Conservation (phyloP, 2,888 invertebrate genomes). For the Phortica okadai region DNA sequence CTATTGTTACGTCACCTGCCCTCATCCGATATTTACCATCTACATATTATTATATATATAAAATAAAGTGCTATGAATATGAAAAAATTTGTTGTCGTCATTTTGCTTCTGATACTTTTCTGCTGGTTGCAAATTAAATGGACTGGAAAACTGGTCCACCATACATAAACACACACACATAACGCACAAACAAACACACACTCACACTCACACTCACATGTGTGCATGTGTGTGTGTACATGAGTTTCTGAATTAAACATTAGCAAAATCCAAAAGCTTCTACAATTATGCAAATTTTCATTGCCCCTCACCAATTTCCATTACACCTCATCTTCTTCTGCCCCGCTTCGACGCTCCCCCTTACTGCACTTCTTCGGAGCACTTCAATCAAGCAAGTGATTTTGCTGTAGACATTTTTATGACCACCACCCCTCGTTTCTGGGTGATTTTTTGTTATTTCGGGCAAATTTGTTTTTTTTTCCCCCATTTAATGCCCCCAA, state of each 20-base stretch:
- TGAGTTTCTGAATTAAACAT: conserved; percentile 60
- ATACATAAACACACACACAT: not conserved
- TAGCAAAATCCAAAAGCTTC: conserved; percentile 46
- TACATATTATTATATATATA: too few relatives aligned
- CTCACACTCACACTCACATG: conserved; percentile 21
- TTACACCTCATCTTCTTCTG: conserved; percentile 15
- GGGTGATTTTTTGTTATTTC: not conserved
- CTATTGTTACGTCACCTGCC: too few relatives aligned
- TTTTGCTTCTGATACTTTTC: not conserved
- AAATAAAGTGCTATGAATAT: too few relatives aligned
- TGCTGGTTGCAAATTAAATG: conserved; percentile 61
- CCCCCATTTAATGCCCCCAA: conserved; percentile 46
- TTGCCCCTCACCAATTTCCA: not conserved
- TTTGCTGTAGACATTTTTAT: too few relatives aligned
- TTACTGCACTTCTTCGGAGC: too few relatives aligned
- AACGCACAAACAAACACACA: conserved; percentile 9
- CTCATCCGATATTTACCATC: too few relatives aligned
- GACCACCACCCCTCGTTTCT: conserved; percentile 6
- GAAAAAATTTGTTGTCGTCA: too few relatives aligned
- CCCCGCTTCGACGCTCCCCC: too few relatives aligned
- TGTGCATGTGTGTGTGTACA: conserved; percentile 35
- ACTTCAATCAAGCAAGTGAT: too few relatives aligned
- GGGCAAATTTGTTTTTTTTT: not conserved
- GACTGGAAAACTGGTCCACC: conserved; percentile 72
- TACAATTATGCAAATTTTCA: conserved; percentile 67